Conservation (phyloP, 1,140 invertebrate species). For the Dryas iulia region DNA sequence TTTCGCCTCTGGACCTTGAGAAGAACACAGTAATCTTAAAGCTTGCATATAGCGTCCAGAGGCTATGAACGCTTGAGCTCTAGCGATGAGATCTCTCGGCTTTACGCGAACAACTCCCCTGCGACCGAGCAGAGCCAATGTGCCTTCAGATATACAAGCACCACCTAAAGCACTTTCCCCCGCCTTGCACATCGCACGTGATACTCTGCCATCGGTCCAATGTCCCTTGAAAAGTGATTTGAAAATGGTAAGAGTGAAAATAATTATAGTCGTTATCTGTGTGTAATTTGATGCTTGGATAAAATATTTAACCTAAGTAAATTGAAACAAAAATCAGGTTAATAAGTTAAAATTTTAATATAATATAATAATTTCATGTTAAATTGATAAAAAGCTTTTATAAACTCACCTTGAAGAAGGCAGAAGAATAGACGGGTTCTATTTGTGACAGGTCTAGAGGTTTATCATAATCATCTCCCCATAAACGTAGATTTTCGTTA, state of each 20-base stretch:
- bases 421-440: slow-evolving; percentile 94
- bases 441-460: slow-evolving; percentile 90
- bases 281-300: too few relatives aligned
- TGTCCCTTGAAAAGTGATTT: slow-evolving; percentile 82
- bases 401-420: slow-evolving; percentile 91
- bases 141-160: slow-evolving; percentile 89
- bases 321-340: too few relatives aligned
- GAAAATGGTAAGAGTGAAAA: too few relatives aligned
- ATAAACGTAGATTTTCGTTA: slow-evolving; percentile 91
- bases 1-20: slow-evolving; percentile 45
- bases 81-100: slow-evolving; percentile 82
- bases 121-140: slow-evolving; percentile 92
- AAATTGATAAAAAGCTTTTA: background rate
- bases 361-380: too few relatives aligned
- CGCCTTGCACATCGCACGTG: slow-evolving; percentile 80
- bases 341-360: too few relatives aligned
- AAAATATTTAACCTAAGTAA: too few relatives aligned
- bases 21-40: slow-evolving; percentile 60
- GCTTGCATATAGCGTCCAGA: slow-evolving; percentile 84
- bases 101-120: slow-evolving; percentile 91
- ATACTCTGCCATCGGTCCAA: slow-evolving; percentile 85
- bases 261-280: too few relatives aligned
- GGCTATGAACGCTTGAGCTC: slow-evolving; percentile 51
- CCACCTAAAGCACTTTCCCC: slow-evolving; percentile 85
- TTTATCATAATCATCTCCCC: slow-evolving; percentile 95